Evolutionary conservation across 2,113 vertebrate genomes (phyloP).

Genomic region (Mystacornis crossleyi): DNA sequence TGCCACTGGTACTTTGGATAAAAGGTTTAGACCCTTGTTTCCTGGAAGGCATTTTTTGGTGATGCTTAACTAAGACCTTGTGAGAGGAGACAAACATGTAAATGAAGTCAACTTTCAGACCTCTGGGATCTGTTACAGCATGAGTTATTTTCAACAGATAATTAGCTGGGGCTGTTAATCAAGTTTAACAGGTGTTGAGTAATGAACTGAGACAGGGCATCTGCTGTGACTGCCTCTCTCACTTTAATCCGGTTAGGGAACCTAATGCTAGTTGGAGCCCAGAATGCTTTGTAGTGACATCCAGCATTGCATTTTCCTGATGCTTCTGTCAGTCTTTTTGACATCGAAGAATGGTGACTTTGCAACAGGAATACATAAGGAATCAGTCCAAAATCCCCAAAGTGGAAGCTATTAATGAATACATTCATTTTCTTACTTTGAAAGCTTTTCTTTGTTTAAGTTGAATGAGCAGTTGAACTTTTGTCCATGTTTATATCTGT

Average conservation of each 20-base stretch:
- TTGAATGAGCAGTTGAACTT: background rate
- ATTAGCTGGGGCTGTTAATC: constrained; percentile 77
- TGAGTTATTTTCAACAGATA: constrained; percentile 73
- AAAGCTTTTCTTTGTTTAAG: background rate
- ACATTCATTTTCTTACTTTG: background rate
- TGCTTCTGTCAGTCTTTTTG: constrained; percentile 40
- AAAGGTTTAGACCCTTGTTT: background rate
- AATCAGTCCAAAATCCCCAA: background rate
- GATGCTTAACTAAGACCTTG: constrained; percentile 69
- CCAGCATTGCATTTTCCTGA: background rate
- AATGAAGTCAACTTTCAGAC: constrained; percentile 74
- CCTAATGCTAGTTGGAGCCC: constrained; percentile 15
- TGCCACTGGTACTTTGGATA: background rate
- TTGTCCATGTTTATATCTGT: background rate
- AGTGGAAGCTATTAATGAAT: constrained; percentile 22
- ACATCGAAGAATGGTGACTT: constrained; percentile 34
- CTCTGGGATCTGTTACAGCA: constrained; percentile 67
- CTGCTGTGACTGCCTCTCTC: constrained; percentile 71
- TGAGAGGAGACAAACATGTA: constrained; percentile 71
- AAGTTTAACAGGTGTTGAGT: constrained; percentile 80
- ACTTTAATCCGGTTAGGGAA: constrained; percentile 65
- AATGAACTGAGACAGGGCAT: constrained; percentile 78
- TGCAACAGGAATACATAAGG: background rate
- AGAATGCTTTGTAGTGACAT: constrained; percentile 9
- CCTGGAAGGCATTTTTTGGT: background rate